Evolutionary conservation across 2,113 vertebrate species (phyloP).

Genomic region (Gymnogyps californianus): DNA sequence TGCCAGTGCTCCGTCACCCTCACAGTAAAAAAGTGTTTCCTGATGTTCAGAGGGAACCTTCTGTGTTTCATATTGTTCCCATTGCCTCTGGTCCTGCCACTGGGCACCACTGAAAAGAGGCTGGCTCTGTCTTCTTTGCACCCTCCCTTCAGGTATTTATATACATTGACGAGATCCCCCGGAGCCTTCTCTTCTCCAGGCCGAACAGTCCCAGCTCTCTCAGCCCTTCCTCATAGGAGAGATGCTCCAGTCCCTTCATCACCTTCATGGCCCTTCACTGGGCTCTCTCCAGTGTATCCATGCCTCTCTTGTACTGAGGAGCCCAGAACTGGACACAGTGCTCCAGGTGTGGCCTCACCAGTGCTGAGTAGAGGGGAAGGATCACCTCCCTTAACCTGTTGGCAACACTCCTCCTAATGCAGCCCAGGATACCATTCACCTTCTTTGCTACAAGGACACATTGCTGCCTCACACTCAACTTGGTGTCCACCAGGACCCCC

Average conservation of each 20-base stretch:
- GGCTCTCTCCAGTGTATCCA: too few species aligned
- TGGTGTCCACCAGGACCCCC: not conserved
- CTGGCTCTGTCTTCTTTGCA: not conserved
- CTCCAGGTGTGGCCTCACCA: not conserved
- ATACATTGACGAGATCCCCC: not conserved
- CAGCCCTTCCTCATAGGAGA: not conserved
- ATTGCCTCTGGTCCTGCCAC: not conserved
- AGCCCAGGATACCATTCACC: not conserved
- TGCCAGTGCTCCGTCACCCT: not conserved
- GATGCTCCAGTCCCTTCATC: not conserved
- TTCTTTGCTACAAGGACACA: not conserved
- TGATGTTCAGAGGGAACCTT: not conserved
- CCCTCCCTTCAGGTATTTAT: not conserved
- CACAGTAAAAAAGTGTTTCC: not conserved
- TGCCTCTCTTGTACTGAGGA: not conserved
- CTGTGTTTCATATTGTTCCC: rapidly evolving
- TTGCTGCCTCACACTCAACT: not conserved
- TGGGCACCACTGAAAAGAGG: not conserved
- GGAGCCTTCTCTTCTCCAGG: not conserved
- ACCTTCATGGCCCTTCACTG: not conserved
- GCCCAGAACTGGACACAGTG: not conserved
- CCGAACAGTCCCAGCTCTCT: not conserved
- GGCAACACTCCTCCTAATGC: not conserved
- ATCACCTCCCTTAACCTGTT: not conserved
- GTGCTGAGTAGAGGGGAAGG: not conserved